phyloP scores from a whole-genome alignment of 1,140 invertebrate species.

The Neelides sp. region DNA sequence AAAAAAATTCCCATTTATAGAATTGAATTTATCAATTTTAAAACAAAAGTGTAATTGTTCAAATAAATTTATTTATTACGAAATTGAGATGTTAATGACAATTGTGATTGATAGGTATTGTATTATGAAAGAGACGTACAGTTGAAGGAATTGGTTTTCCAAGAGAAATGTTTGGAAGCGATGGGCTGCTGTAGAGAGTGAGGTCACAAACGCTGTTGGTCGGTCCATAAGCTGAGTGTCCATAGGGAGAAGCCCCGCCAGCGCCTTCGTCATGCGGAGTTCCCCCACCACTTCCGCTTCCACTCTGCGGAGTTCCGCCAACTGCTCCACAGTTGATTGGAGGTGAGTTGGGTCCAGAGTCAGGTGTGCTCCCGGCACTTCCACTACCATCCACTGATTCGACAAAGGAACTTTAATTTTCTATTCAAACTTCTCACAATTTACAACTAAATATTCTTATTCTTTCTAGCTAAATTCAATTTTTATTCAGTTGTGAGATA shows the following conservation, averaged over 20 bases:
- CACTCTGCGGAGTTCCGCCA: constrained; percentile 44
- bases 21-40: neutral
- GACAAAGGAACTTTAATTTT: neutral
- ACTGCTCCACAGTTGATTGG: constrained; percentile 47
- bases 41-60: constrained; percentile 3
- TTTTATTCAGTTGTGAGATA: too few species aligned
- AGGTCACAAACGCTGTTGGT: constrained; percentile 45
- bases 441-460: neutral
- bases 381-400: constrained; percentile 43
- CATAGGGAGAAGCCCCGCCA: constrained; percentile 43
- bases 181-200: constrained; percentile 80
- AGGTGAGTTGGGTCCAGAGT: constrained; percentile 68
- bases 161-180: constrained; percentile 89
- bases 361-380: constrained; percentile 57
- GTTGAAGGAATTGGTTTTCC: constrained; percentile 52
- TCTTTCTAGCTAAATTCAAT: constrained; percentile 11
- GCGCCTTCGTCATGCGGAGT: constrained; percentile 32
- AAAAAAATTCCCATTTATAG: neutral
- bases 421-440: neutral
- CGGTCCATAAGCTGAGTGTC: constrained; percentile 29
- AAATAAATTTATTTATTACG: neutral
- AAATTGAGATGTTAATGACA: constrained; percentile 1
- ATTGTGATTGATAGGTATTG: neutral
- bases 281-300: constrained; percentile 35
- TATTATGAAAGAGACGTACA: constrained; percentile 26